Conservation (phyloP, 2,888 invertebrate genomes). For the Argyresthia goedartella region DNA sequence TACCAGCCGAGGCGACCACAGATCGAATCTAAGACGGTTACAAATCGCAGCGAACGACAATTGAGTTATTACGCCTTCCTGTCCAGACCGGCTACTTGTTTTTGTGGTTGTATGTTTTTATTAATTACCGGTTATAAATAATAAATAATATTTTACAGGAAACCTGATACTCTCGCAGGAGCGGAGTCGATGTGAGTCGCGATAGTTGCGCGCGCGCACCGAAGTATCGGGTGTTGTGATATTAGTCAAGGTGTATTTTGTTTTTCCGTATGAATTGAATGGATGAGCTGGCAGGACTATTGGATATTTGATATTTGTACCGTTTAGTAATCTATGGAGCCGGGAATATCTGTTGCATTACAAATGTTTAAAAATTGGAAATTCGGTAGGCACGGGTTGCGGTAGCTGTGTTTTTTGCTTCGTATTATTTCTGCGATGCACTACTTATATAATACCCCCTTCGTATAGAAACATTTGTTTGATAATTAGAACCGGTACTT, state of each 20-base stretch:
- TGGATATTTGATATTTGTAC: too few species aligned
- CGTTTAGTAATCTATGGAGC: too few species aligned
- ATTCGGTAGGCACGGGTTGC: neutral
- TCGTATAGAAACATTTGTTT: too few species aligned
- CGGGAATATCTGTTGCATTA: too few species aligned
- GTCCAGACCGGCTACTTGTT: conserved; percentile 66
- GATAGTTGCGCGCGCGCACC: conserved; percentile 37
- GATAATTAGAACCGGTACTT: too few species aligned
- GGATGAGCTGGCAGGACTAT: neutral
- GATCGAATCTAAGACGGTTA: conserved; percentile 64
- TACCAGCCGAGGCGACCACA: conserved; percentile 26
- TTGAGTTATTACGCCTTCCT: conserved; percentile 72
- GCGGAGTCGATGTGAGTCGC: conserved; percentile 39
- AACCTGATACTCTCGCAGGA: conserved; percentile 43
- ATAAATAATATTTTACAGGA: conserved; percentile 63
- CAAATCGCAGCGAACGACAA: conserved; percentile 61
- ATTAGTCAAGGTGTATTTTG: conserved; percentile 61
- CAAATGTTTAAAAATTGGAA: too few species aligned
- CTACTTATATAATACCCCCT: too few species aligned
- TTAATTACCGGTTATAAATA: conserved; percentile 68
- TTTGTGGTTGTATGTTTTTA: conserved; percentile 64
- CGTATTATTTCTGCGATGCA: neutral
- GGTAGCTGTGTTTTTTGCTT: neutral
- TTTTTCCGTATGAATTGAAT: conserved; percentile 17
- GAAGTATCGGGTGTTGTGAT: conserved; percentile 38